phyloP scores from a whole-genome alignment of 1,140 invertebrate genomes.

The Camponotus floridanus region DNA sequence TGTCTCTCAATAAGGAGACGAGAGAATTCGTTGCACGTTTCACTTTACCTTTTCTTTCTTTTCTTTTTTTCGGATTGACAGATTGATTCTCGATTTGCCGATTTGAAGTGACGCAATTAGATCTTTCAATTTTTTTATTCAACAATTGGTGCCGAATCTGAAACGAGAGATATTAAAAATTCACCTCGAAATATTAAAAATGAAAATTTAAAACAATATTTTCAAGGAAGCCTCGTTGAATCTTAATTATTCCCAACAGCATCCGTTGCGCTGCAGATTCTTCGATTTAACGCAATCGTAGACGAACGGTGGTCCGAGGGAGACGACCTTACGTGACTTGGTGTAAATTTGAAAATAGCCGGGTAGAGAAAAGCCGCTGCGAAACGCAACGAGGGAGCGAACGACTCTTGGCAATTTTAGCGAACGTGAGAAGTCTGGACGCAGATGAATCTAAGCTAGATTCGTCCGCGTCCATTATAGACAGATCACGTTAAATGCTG shows the following conservation, averaged over 20 bases:
- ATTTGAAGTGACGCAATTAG: no score
- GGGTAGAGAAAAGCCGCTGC: slow-evolving; percentile 49
- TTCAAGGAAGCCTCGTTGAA: background rate
- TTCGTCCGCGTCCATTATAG: slow-evolving; percentile 49
- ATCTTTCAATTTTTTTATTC: background rate
- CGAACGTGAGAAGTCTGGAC: slow-evolving; percentile 46
- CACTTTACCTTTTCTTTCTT: background rate
- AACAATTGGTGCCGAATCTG: background rate
- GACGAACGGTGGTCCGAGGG: slow-evolving; percentile 49
- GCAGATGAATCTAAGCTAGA: slow-evolving; percentile 39
- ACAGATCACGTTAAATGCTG: slow-evolving; percentile 39
- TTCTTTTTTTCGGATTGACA: background rate
- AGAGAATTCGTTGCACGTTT: slow-evolving; percentile 41
- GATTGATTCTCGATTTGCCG: no score
- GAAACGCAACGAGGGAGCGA: slow-evolving; percentile 12
- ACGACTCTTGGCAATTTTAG: slow-evolving; percentile 60
- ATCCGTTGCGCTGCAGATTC: slow-evolving; percentile 6
- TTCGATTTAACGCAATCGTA: slow-evolving; percentile 40
- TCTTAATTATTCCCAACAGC: background rate
- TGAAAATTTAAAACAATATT: background rate
- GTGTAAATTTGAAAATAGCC: slow-evolving; percentile 69
- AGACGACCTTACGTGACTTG: slow-evolving; percentile 43
- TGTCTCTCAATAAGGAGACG: slow-evolving; percentile 69
- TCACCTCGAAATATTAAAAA: background rate
- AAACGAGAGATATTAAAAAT: background rate